Conservation (phyloP, 2,888 invertebrate genomes). For the Poecilobothrus nobilitatus region DNA sequence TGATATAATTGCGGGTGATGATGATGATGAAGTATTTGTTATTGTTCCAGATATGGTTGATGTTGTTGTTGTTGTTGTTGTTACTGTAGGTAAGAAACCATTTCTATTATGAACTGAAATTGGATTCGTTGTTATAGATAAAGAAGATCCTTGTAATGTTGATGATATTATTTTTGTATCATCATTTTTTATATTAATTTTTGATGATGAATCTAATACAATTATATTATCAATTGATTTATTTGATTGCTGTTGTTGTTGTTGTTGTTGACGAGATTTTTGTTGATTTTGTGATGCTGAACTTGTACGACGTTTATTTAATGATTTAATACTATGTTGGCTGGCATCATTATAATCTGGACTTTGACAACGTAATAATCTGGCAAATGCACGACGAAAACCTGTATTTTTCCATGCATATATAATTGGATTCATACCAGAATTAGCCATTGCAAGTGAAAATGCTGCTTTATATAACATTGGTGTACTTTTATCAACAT, state of each 20-base stretch:
- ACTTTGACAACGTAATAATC: constrained; percentile 56
- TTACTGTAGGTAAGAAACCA: no score
- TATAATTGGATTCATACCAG: constrained; percentile 71
- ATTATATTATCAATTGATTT: not conserved
- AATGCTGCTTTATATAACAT: constrained; percentile 57
- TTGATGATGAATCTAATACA: not conserved
- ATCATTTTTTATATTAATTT: not conserved
- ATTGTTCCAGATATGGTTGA: not conserved
- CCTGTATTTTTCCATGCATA: constrained; percentile 79
- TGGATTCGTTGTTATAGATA: not conserved
- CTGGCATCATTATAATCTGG: constrained; percentile 49
- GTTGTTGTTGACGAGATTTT: not conserved
- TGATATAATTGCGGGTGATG: not conserved
- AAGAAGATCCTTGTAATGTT: not conserved
- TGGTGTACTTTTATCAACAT: constrained; percentile 47
- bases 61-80: no score
- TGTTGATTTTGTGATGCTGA: constrained; percentile 22
- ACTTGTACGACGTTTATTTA: constrained; percentile 23
- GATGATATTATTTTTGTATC: not conserved
- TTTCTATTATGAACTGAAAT: not conserved
- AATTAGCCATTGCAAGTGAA: constrained; percentile 68
- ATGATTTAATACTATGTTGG: constrained; percentile 23
- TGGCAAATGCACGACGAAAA: constrained; percentile 63
- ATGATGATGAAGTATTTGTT: not conserved
- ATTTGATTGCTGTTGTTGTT: not conserved